Percentiles rank a stretch among this genome's conserved stretches.
Conservation (phyloP, 2,888 invertebrate genomes). For the Eumacrocentrus americanus region DNA sequence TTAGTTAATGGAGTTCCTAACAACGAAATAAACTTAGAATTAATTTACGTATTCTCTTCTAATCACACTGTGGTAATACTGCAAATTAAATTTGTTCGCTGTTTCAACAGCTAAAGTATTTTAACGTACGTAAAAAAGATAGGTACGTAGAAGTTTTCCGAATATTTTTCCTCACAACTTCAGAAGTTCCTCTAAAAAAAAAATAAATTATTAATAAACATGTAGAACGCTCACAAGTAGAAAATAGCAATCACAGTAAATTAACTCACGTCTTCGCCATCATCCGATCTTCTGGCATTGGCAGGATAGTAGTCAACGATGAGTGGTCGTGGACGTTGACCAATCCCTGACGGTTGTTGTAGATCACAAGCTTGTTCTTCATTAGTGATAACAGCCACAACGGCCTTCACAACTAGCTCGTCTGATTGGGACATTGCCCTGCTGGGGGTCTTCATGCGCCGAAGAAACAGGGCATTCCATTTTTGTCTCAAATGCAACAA, state of each 20-base stretch:
- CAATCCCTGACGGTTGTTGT: constrained; percentile 76
- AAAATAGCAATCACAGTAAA: background rate
- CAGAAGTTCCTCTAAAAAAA: background rate
- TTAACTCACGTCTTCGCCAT: constrained; percentile 40
- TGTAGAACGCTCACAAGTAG: background rate
- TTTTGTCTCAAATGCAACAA: constrained; percentile 75
- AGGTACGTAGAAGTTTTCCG: background rate
- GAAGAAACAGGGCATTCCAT: constrained; percentile 73
- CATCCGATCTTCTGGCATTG: constrained; percentile 52
- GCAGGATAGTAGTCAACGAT: constrained; percentile 65
- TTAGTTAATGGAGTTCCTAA: too few species aligned
- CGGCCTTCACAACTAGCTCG: constrained; percentile 72
- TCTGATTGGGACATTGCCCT: constrained; percentile 68
- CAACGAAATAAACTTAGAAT: too few species aligned
- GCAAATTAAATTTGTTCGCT: too few species aligned
- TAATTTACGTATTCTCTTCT: too few species aligned
- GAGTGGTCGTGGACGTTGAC: constrained; percentile 76
- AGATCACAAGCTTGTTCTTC: constrained; percentile 76
- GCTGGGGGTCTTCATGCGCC: constrained; percentile 68
- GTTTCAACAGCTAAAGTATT: too few species aligned
- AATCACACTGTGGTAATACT: background rate
- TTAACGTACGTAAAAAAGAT: background rate
- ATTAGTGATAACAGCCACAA: constrained; percentile 71
- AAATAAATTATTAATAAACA: background rate
- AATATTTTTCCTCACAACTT: background rate